These are phyloP conservation scores for Enoplolaimus lenunculus DNA, from an alignment of 2,888 invertebrate species.

Conservation along the genomic window DNA sequence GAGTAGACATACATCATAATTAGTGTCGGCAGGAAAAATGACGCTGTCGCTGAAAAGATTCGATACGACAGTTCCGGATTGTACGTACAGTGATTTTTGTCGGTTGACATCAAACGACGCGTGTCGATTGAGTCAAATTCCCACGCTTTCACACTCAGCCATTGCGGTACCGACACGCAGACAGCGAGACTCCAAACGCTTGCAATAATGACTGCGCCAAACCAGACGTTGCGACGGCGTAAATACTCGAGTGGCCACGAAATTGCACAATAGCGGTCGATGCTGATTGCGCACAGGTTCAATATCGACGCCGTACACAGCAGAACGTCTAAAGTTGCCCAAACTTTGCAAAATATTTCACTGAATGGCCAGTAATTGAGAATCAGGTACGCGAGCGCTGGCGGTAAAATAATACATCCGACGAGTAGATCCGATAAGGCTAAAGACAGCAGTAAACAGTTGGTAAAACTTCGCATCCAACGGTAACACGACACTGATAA, in stretches of 20 bases:
- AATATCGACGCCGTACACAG: slow-evolving; percentile 39
- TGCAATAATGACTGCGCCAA: slow-evolving; percentile 31
- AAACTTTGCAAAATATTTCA: slow-evolving; percentile 30
- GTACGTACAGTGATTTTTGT: slow-evolving; percentile 31
- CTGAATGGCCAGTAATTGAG: slow-evolving; percentile 37
- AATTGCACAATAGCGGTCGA: slow-evolving; percentile 43
- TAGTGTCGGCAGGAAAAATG: slow-evolving; percentile 43
- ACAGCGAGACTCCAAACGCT: slow-evolving; percentile 40
- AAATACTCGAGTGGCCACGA: slow-evolving; percentile 40
- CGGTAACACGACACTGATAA: slow-evolving; percentile 41
- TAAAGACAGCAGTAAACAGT: slow-evolving; percentile 41
- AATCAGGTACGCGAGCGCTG: slow-evolving; percentile 40
- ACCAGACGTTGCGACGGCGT: slow-evolving; percentile 31
- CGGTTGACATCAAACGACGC: neutral
- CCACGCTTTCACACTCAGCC: slow-evolving; percentile 37
- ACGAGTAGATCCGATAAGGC: slow-evolving; percentile 41
- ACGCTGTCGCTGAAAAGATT: slow-evolving; percentile 44
- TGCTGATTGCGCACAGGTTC: slow-evolving; percentile 38
- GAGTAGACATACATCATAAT: slow-evolving; percentile 44
- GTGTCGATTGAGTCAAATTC: slow-evolving; percentile 19
- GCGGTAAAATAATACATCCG: slow-evolving; percentile 41
- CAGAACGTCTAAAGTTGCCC: slow-evolving; percentile 39
- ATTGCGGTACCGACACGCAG: slow-evolving; percentile 40
- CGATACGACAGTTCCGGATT: slow-evolving; percentile 38
- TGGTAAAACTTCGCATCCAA: slow-evolving; percentile 43